These are phyloP conservation scores for Silvanus unidentatus DNA, from an alignment of 2,888 invertebrate genomes.

Conservation along the genomic window DNA sequence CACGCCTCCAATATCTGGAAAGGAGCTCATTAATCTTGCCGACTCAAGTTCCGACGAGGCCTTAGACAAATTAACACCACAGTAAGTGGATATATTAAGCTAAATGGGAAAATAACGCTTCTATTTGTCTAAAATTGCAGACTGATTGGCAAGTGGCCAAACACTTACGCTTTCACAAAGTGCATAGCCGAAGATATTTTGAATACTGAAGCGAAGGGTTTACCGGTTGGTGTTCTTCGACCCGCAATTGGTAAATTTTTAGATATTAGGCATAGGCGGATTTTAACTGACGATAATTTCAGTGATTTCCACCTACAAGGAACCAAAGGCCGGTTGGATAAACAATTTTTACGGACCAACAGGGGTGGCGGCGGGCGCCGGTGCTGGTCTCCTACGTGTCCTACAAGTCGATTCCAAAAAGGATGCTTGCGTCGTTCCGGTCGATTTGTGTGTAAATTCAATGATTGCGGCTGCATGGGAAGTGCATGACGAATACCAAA, in stretches of 20 bases:
- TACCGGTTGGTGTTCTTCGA: constrained; percentile 77
- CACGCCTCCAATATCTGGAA: constrained; percentile 49
- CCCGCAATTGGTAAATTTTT: constrained; percentile 80
- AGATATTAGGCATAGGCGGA: background rate
- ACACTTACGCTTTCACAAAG: constrained; percentile 89
- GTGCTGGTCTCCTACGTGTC: constrained; percentile 69
- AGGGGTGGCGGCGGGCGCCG: constrained; percentile 65
- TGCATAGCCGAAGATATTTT: constrained; percentile 79
- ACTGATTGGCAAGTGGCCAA: constrained; percentile 51
- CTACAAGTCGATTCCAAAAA: constrained; percentile 64
- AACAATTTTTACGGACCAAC: constrained; percentile 89
- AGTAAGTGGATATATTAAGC: constrained; percentile 48
- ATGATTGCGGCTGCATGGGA: constrained; percentile 75
- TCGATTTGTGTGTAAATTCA: constrained; percentile 77
- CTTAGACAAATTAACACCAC: constrained; percentile 51
- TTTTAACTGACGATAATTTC: too few relatives aligned
- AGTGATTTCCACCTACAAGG: constrained; percentile 64
- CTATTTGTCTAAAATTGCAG: background rate
- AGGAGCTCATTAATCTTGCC: constrained; percentile 43
- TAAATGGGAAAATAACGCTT: too few relatives aligned
- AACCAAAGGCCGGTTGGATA: constrained; percentile 79
- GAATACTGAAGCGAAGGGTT: constrained; percentile 56
- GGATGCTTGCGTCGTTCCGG: constrained; percentile 71
- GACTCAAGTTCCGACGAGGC: constrained; percentile 48
- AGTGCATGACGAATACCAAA: constrained; percentile 34